Conservation (phyloP, 2,113 vertebrate genomes). For the Perccottus glenii region DNA sequence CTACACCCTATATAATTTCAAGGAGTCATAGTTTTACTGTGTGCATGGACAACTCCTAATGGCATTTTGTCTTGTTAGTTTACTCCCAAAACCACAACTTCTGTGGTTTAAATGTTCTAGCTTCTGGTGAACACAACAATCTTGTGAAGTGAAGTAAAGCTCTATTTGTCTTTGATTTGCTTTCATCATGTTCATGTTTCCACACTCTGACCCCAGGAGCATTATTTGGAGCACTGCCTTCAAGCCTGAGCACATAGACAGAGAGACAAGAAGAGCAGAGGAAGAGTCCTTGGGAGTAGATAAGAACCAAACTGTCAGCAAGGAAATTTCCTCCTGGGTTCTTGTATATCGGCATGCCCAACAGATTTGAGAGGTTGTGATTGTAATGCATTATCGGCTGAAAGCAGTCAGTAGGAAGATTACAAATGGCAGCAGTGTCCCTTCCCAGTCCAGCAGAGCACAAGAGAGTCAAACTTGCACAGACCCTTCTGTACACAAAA, state of each 20-base stretch:
- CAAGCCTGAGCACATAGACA: slow-evolving; percentile 18
- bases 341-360: slow-evolving; percentile 23
- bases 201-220: slow-evolving; percentile 25
- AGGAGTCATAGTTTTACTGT: neutral
- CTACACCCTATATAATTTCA: slow-evolving; percentile 6
- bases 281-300: slow-evolving; percentile 41
- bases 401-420: slow-evolving; percentile 50
- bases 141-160: slow-evolving; percentile 16
- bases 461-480: slow-evolving; percentile 35
- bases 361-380: slow-evolving; percentile 51
- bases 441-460: slow-evolving; percentile 42
- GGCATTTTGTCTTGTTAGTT: neutral
- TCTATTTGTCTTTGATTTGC: slow-evolving; percentile 5
- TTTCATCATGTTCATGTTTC: slow-evolving; percentile 32
- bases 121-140: slow-evolving; percentile 2
- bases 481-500: slow-evolving; percentile 8
- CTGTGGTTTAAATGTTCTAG: neutral
- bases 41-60: neutral
- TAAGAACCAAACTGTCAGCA: slow-evolving; percentile 43
- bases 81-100: neutral
- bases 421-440: slow-evolving; percentile 32
- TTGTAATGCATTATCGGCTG: slow-evolving; percentile 52
- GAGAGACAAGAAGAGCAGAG: slow-evolving; percentile 26
- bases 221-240: slow-evolving; percentile 23
- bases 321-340: slow-evolving; percentile 16